Evolutionary conservation across 2,113 vertebrate genomes (phyloP), one percentile per base, ranked within the genome.

Genomic region (Thymallus thymallus): DNA sequence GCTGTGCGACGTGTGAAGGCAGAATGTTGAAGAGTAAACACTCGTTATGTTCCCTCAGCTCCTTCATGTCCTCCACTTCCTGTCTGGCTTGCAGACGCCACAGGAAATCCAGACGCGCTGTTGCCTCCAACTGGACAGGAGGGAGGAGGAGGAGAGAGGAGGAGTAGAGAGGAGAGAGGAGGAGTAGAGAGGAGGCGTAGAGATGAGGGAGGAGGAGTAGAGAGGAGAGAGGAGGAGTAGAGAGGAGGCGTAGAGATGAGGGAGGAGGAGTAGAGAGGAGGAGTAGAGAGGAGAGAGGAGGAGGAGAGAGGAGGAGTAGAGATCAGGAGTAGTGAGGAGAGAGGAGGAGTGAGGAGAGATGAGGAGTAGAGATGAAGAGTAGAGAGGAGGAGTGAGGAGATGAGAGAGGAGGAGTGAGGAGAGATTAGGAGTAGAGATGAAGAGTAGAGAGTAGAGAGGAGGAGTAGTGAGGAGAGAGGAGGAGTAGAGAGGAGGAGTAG

Each of bases 1-100:
- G 96, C 12, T 92, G 94, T 5, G 95, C 95, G 9, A 97, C 95
- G 0, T 97, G 96, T 14, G 93, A 91, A 6, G 96, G 95, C 22
- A 98, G 86, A 81, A 98, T 97, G 78, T 97, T 97, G 18, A 94
- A 89, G 1, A 97, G 91, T 91, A 98, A 94, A 81, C 95, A 95
- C 82, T 98, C 96, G 2, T 98, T 97, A 88, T 96, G 95, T 23
- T 97, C 95, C 68, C 95, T 86, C 64, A 95, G 82, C 68, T 95
- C 95, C 79, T 92, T 95, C 94, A 96, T 96, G 89, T 96, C 95
- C 1, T 94, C 94, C 88, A 96, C 94, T 87, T 95, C 95, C 85
- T 95, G 93, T 80, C 94, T 94, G 77, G 94, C 95, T 83, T 96
- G 94, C 16, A 95, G 93, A 6, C 94, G 91, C 95, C 95, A 96